Base-by-base conservation (phyloP, 2,113 vertebrate genomes). In the Cebus imitator region DNA sequence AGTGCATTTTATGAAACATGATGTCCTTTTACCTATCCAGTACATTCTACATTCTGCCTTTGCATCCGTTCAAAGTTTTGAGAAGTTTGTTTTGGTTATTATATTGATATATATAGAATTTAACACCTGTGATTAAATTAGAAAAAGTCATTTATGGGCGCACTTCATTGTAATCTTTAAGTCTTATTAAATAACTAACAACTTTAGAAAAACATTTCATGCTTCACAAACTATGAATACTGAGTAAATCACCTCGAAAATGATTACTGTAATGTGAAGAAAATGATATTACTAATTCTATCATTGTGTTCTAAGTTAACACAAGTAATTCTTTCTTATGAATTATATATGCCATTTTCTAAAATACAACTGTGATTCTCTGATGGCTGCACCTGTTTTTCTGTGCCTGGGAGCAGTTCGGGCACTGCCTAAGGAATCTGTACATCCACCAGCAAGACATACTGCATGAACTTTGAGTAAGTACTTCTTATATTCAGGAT, bases 191-290 rank as follows among this genome's bases (percentile, higher is more conserved):
- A 27, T 32, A 66, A 50, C 76, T 78, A 73, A 23, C 43, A 90
- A 45, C 48, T 97, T 91, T 52, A 61, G 61, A 58, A n/a, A 93
- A 95, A 72, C 14, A 70, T 83, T 96, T 83, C 55, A 94, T 94
- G 61, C 48, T 86, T 75, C 76, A 55, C 37, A 50, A 86, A 87
- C 52, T 83, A 68, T 48, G 76, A 87, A 45, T 83, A 80, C 30
- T 94, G 57, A 87, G 80, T 84, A 96, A 95, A 95, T 76, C 35
- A 45, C 73, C 70, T 87, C 87, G 75, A 92, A 92, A 83, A 32
- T 89, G 27, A 93, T 86, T 43, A 78, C 81, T 96, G 86, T 78
- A 84, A 92, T 78, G 23, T 82, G 40, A 93, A 45, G 64, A 68
- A 94, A 90, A 94, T 25, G 10, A 82, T 20, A 40, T 21, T 90